Evolutionary conservation across 2,113 vertebrate genomes (phyloP), one percentile per base, ranked within the genome.

Genomic region (Bos javanicus): DNA sequence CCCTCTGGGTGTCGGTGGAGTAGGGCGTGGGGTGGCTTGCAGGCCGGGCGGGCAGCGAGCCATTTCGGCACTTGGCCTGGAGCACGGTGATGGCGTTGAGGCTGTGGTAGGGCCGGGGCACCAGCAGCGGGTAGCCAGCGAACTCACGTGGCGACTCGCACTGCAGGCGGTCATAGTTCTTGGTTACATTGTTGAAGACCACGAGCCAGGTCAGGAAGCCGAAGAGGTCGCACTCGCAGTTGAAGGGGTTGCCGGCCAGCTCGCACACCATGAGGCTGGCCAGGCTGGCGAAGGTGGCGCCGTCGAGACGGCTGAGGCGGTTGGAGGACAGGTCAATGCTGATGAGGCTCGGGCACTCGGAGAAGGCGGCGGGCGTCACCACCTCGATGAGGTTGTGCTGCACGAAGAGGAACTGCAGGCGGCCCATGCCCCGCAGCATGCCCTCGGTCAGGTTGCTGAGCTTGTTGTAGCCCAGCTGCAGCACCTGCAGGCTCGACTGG

Each of bases 351-450:
- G 99, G 99, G 97, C 99, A 99, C 98, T 99, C 99, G n/a, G 99
- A 99, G 98, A 99, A 99, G 97, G 99, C 99, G 89, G 99, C 99
- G 96, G 98, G 99, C 54, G 99, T 99, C 93, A 99, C 99, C 98
- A 99, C 98, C 98, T 99, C 99, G 16, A 99, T 99, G 95, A 99
- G 99, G 98, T 99, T 99, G 99, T 99, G 99, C 98, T 99, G 99
- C 95, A 99, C 99, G 92, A 99, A 99, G 96, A 99, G 99, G 98
- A 99, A 99, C 98, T 99, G 99, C 98, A 99, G 99, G 87, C 99
- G 99, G 64, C 99, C 99, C 98, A 99, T 99, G 81, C 99, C 99
- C 0, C 99, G 98, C 91, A 99, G 96, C 99, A 99, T 99, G 97
- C 99, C 99, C 97, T 99, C 99, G 0, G 99, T 99, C 98, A 99